These are phyloP conservation scores for Enteromius anoplus DNA, from an alignment of 2,797 vertebrate species.

Conservation along the genomic window DNA sequence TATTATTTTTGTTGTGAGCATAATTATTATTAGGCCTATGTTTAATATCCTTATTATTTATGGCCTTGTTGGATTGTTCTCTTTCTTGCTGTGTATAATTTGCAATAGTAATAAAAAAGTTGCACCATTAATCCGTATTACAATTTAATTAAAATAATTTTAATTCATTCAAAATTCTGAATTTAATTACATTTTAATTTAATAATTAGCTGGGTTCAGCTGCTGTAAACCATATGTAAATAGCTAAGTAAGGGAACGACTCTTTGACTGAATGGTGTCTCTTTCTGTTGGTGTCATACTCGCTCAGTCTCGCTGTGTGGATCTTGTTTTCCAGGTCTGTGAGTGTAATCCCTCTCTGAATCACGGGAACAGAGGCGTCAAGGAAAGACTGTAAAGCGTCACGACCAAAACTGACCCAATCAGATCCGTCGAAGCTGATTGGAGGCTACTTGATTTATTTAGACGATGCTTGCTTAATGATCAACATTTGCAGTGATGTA, in stretches of 20 bases:
- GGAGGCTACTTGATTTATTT: not conserved
- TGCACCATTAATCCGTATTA: not conserved
- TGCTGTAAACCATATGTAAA: not conserved
- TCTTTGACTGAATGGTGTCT: not conserved
- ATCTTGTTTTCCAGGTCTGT: constrained; percentile 2
- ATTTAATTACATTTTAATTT: not conserved
- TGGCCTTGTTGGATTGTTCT: too few relatives aligned
- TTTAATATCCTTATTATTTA: too few relatives aligned
- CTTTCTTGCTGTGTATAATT: too few relatives aligned
- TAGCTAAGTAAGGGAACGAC: not conserved
- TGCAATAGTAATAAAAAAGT: not conserved
- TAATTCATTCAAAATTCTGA: not conserved
- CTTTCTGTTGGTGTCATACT: not conserved
- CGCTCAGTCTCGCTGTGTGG: not conserved
- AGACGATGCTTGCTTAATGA: not conserved
- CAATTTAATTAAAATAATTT: not conserved
- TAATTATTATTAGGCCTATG: too few relatives aligned
- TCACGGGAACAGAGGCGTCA: not conserved
- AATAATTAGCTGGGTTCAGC: not conserved
- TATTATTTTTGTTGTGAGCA: too few relatives aligned
- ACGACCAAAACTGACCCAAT: not conserved
- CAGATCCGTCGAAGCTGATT: constrained; percentile 3
- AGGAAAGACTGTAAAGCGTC: not conserved
- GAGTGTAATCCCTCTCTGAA: not conserved
- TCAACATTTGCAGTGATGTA: not conserved